A percentile compares a stretch with the other conserved stretches of the same genome.
These are phyloP conservation scores for Bucorvus abyssinicus DNA, from an alignment of 2,797 vertebrate species.

Conservation along the genomic window DNA sequence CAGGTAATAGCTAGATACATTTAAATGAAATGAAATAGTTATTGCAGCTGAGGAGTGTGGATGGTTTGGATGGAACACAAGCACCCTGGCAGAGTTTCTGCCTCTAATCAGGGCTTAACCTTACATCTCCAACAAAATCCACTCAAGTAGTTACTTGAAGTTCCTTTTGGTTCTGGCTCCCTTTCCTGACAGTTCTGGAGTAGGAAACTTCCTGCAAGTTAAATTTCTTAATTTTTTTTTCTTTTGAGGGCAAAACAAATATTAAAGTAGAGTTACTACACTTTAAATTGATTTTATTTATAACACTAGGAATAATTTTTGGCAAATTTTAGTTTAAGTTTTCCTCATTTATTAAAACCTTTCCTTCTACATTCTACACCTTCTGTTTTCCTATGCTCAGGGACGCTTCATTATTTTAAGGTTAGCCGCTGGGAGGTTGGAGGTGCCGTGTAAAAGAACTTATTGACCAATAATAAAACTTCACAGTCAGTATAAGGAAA, in stretches of 20 bases:
- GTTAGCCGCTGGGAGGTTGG: neutral
- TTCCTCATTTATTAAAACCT: neutral
- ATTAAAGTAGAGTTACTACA: neutral
- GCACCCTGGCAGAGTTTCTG: neutral
- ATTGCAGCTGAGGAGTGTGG: neutral
- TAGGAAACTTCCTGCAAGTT: neutral
- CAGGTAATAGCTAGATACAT: neutral
- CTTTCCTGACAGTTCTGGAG: neutral
- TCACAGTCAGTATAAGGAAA: accelerated
- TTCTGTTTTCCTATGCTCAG: neutral
- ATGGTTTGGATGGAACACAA: accelerated
- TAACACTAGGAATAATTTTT: neutral
- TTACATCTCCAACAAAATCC: neutral
- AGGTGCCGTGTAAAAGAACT: neutral
- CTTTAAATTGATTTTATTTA: neutral
- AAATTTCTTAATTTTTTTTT: neutral
- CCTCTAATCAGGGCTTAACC: neutral
- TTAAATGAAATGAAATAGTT: neutral
- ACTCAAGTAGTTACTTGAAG: neutral
- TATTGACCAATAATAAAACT: neutral
- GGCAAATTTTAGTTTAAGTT: neutral
- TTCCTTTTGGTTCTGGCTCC: neutral
- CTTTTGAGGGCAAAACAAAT: neutral
- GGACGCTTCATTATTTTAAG: neutral
- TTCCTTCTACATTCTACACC: neutral